Evolutionary conservation across 2,797 vertebrate genomes (phyloP).

Genomic region (Anabacerthia variegaticeps): DNA sequence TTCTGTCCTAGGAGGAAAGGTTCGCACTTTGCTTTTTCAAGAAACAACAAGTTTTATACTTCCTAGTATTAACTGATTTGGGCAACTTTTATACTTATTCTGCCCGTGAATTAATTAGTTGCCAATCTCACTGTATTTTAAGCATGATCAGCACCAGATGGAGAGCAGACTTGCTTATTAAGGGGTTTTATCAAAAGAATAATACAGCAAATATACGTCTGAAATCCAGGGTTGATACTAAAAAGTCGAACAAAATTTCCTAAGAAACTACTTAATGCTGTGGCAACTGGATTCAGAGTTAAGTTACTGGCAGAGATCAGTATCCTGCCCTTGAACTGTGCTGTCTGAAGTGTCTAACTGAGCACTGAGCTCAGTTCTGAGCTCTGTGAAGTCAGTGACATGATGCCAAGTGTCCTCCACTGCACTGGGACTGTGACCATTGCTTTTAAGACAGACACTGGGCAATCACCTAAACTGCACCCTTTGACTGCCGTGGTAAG

Average conservation of each 20-base stretch:
- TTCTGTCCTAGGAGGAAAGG: background rate
- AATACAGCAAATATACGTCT: constrained; percentile 1
- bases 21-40: background rate
- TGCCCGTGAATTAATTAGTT: background rate
- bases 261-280: background rate
- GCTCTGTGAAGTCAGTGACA: background rate
- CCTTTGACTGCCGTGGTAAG: background rate
- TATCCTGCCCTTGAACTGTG: background rate
- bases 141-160: constrained; percentile 33
- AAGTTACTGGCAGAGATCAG: background rate
- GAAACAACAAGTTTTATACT: background rate
- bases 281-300: background rate
- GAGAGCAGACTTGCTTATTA: constrained; percentile 1
- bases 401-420: background rate
- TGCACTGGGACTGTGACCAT: background rate
- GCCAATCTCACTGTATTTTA: constrained; percentile 9
- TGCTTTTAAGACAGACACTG: background rate
- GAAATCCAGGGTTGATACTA: background rate
- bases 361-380: background rate
- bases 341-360: background rate
- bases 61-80: background rate
- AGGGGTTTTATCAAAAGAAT: background rate
- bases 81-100: background rate
- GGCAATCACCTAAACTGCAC: background rate
- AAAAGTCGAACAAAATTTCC: background rate